Evolutionary conservation across 2,888 invertebrate genomes (phyloP).

Genomic region (Mantis religiosa): DNA sequence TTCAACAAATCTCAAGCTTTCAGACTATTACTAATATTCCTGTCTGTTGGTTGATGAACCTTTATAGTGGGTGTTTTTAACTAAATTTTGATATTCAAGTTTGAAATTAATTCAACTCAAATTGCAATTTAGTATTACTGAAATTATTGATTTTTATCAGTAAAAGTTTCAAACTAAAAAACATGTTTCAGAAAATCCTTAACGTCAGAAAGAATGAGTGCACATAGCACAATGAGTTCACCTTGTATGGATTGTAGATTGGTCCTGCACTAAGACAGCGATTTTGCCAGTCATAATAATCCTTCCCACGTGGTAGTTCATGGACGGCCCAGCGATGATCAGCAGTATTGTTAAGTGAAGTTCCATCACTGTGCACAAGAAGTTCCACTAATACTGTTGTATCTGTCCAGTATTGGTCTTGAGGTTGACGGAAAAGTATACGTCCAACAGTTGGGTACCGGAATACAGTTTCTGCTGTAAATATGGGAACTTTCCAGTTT

Average conservation of each 20-base stretch:
- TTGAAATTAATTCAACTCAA: not conserved
- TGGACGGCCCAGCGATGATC: constrained; percentile 76
- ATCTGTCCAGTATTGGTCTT: constrained; percentile 75
- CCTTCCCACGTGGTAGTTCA: constrained; percentile 70
- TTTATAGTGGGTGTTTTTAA: no score
- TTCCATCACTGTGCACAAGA: constrained; percentile 83
- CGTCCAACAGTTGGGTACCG: constrained; percentile 85
- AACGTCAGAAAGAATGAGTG: no score
- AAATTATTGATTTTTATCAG: no score
- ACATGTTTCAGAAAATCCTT: no score
- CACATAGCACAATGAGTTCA: constrained; percentile 35
- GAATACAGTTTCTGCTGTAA: constrained; percentile 75
- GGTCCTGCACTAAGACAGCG: constrained; percentile 75
- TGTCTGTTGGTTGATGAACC: no score
- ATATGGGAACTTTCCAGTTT: constrained; percentile 65
- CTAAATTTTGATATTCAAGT: not conserved
- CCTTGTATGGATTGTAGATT: constrained; percentile 74
- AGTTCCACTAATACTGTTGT: constrained; percentile 80
- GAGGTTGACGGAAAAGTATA: constrained; percentile 76
- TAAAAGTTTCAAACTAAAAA: no score
- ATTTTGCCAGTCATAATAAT: constrained; percentile 87
- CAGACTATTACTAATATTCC: no score
- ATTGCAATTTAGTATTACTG: not conserved
- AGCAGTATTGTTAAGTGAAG: constrained; percentile 57
- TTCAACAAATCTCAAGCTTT: no score